Base-by-base conservation (phyloP, 2,888 invertebrate species). In the Chymomyza amoena region DNA sequence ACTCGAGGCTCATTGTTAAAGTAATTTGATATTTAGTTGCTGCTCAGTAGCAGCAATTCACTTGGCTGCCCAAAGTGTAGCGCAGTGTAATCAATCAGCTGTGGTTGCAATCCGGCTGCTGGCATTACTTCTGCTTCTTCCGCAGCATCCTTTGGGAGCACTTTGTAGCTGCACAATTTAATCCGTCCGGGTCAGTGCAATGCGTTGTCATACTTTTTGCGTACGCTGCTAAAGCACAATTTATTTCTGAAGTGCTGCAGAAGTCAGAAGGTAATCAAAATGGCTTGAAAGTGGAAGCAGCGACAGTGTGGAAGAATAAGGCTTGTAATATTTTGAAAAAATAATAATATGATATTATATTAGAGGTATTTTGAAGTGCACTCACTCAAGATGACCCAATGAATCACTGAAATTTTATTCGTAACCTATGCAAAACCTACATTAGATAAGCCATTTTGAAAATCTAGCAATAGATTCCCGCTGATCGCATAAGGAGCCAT, bases 11-110 rank as follows among this genome's bases (percentile, higher is more conserved):
- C 60, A 28, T 60, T 60, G 60, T 18, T n/a, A 60, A 25, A 15
- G 36, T n/a, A 60, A 60, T 60, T 60, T 60, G 18, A 18, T 60
- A 60, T 60, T 60, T 60, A 60, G 36, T 60, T 36, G 60, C 60
- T 25, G 32, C 15, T 36, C 39, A 15, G 16, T n/a, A 28, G 20
- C 57, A 28, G 20, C 57, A 57, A 57, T 25, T 28, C 60, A 15
- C 60, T 60, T 32, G 60, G 32, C 60, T 60, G 60, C 32, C n/a
- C 39, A n/a, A 32, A 32, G 39, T 32, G 60, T 5, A 60, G n/a
- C 32, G n/a, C 32, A 60, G 39, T 60, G 60, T 60, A 60, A 60
- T 60, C 60, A 60, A 60, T 60, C 60, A 60, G 60, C 60, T 36
- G 60, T 10, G 60, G 32, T 60, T 32, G n/a, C 36, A 36, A 15